A percentile compares a stretch with the other conserved stretches of the same genome.
These are phyloP conservation scores for Stegodyphus dumicola DNA, from an alignment of 1,140 invertebrate genomes.

Conservation along the genomic window DNA sequence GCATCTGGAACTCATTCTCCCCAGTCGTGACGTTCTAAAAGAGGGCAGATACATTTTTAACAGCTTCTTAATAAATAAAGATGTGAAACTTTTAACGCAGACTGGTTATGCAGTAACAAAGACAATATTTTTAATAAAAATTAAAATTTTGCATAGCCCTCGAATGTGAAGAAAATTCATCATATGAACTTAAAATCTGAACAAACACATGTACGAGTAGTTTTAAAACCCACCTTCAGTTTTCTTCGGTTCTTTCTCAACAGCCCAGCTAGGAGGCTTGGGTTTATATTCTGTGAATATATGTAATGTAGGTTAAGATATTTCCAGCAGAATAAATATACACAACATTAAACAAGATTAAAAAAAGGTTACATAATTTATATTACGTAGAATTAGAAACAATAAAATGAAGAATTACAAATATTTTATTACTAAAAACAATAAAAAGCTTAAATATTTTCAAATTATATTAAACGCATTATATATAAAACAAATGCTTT, in stretches of 20 bases:
- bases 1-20: too few species aligned
- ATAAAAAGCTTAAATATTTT: too few species aligned
- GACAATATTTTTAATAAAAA: background rate
- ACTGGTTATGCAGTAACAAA: background rate
- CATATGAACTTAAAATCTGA: too few species aligned
- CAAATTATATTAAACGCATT: too few species aligned
- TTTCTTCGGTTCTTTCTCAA: conserved; percentile 49
- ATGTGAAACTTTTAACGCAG: background rate
- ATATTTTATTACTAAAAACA: too few species aligned
- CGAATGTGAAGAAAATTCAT: background rate
- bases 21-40: too few species aligned
- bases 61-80: too few species aligned
- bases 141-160: background rate
- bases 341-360: background rate
- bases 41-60: too few species aligned
- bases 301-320: background rate
- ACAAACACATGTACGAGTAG: too few species aligned
- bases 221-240: background rate
- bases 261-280: conserved; percentile 50
- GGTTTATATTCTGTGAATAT: conserved; percentile 57
- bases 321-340: too few species aligned
- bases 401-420: background rate
- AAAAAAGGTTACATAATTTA: background rate
- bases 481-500: too few species aligned
- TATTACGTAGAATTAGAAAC: background rate